Evolutionary conservation across 2,113 vertebrate genomes (phyloP).

Genomic region (Acanthochromis polyacanthus): DNA sequence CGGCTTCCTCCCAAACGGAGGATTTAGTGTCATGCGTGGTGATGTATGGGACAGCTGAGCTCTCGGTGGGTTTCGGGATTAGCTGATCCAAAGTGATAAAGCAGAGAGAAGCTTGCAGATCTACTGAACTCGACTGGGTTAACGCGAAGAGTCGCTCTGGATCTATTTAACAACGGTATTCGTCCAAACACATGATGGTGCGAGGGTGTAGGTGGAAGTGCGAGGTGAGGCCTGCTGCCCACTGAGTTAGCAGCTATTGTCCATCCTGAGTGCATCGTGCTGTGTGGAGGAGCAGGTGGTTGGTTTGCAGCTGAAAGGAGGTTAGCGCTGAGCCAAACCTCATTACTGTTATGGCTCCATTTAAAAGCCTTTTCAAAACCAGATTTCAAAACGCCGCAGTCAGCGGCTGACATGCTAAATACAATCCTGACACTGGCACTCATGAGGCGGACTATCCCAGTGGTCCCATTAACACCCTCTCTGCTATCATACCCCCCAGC

Average conservation of each 20-base stretch:
- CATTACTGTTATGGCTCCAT: slow-evolving; percentile 38
- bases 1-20: slow-evolving; percentile 45
- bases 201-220: slow-evolving; percentile 19
- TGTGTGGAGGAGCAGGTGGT: slow-evolving; percentile 53
- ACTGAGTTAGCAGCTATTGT: background rate
- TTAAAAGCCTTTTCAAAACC: slow-evolving; percentile 51
- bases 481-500: slow-evolving; percentile 33
- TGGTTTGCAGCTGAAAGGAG: slow-evolving; percentile 31
- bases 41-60: slow-evolving; percentile 68
- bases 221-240: slow-evolving; percentile 11
- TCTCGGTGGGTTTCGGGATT: slow-evolving; percentile 49
- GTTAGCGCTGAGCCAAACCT: slow-evolving; percentile 31
- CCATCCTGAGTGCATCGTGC: background rate
- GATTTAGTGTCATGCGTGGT: slow-evolving; percentile 54
- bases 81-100: slow-evolving; percentile 67
- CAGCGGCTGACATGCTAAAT: slow-evolving; percentile 34
- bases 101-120: slow-evolving; percentile 38
- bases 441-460: slow-evolving; percentile 38
- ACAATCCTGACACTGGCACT: slow-evolving; percentile 39
- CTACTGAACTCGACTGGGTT: slow-evolving; percentile 46
- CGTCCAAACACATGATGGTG: slow-evolving; percentile 36
- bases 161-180: slow-evolving; percentile 52
- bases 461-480: slow-evolving; percentile 64
- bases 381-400: slow-evolving; percentile 17
- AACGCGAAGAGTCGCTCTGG: slow-evolving; percentile 30